Conservation (phyloP, 2,113 vertebrate genomes). For the Cryptotis parvus region DNA sequence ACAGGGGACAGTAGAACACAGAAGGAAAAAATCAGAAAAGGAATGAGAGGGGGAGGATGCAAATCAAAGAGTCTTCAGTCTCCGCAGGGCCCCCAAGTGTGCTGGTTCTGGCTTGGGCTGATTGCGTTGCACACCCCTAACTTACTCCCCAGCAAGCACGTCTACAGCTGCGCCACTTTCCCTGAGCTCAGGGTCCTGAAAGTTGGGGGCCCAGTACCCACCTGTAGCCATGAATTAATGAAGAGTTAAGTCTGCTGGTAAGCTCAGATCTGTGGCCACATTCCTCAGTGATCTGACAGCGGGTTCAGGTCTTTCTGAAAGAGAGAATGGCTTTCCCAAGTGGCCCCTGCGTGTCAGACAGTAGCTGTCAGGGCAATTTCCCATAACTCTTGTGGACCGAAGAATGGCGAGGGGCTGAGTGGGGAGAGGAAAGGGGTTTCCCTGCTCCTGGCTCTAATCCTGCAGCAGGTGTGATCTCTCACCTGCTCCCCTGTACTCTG, state of each 20-base stretch:
- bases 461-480: background rate
- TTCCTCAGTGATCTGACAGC: background rate
- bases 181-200: background rate
- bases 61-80: background rate
- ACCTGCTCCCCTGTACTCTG: background rate
- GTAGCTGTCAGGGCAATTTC: background rate
- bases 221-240: background rate
- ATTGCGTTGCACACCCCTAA: background rate
- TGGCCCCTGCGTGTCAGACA: background rate
- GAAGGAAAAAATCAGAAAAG: background rate
- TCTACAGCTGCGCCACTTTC: background rate
- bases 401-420: background rate
- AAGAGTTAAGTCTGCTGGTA: background rate
- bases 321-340: background rate
- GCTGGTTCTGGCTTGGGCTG: background rate
- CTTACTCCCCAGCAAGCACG: background rate
- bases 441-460: background rate
- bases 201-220: background rate
- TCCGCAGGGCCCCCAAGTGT: background rate
- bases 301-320: background rate
- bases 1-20: background rate
- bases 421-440: background rate
- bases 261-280: background rate
- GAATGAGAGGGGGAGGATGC: background rate
- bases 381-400: background rate